Conservation (phyloP, 1,140 invertebrate species). For the Heliconius nattereri region DNA sequence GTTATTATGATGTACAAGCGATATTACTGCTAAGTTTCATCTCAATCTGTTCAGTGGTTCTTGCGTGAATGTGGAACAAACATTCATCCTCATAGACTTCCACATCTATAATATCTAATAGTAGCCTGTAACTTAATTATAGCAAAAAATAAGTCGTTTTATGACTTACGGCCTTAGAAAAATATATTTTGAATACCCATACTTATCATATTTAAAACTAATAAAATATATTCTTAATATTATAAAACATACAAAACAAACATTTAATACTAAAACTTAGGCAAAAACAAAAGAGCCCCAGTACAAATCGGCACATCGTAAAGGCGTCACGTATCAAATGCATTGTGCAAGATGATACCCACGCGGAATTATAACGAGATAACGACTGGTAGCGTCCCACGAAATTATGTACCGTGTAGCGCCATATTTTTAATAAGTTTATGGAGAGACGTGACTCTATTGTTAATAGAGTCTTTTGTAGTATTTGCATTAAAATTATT, state of each 20-base stretch:
- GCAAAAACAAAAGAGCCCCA: constrained; percentile 11
- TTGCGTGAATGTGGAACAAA: no score
- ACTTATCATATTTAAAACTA: no score
- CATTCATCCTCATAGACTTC: no score
- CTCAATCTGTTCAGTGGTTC: no score
- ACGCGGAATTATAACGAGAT: constrained; percentile 49
- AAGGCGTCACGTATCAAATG: constrained; percentile 55
- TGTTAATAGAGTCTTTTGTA: constrained; percentile 10
- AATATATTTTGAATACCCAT: no score
- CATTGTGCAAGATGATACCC: constrained; percentile 47
- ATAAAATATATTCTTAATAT: neutral
- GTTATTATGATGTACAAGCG: no score
- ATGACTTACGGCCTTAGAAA: no score
- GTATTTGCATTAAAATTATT: neutral
- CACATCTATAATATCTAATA: no score
- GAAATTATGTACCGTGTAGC: constrained; percentile 26
- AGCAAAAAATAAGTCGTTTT: no score
- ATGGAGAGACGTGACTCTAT: constrained; percentile 19
- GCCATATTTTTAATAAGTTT: constrained; percentile 30
- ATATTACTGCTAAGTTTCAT: no score
- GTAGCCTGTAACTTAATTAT: no score
- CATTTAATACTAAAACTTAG: neutral
- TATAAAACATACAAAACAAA: neutral
- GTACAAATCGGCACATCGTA: constrained; percentile 54
- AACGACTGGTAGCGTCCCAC: constrained; percentile 30